Conservation (phyloP, 2,113 vertebrate genomes). For the Heptranchias perlo region DNA sequence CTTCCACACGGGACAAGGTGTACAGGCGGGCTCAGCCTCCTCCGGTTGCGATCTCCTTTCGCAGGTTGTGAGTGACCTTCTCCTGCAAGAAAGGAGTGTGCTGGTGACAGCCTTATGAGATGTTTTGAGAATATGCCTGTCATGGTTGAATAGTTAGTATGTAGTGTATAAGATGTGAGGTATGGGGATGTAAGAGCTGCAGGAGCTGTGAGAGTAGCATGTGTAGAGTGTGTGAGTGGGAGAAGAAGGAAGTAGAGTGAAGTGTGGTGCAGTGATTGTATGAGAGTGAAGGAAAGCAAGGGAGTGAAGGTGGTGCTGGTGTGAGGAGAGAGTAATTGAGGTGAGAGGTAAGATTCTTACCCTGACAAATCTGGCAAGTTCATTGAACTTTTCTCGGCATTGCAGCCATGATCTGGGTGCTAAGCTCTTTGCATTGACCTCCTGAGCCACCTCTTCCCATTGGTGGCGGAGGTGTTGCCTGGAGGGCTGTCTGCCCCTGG, state of each 20-base stretch:
- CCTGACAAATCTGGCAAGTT: too few relatives aligned
- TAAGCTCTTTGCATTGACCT: too few relatives aligned
- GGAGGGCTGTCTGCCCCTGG: too few relatives aligned
- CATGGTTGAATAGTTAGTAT: background rate
- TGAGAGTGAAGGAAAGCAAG: background rate
- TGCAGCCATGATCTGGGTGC: too few relatives aligned
- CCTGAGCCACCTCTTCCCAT: too few relatives aligned
- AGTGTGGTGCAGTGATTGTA: background rate
- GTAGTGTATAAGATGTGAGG: background rate
- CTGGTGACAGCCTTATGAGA: background rate
- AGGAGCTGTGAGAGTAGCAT: background rate
- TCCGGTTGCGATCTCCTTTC: background rate
- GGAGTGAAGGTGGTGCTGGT: background rate
- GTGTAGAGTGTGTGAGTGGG: background rate
- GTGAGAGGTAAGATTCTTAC: too few relatives aligned
- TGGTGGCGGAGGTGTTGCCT: too few relatives aligned
- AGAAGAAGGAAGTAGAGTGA: background rate
- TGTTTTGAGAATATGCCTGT: too few relatives aligned
- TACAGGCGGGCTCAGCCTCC: background rate
- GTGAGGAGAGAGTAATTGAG: background rate
- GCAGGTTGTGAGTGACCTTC: background rate
- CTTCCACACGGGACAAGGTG: background rate
- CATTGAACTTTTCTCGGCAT: too few relatives aligned
- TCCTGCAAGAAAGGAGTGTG: background rate
- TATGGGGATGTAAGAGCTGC: background rate